Evolutionary conservation across 1,140 invertebrate genomes (phyloP).

Genomic region (Drosophila sechellia): DNA sequence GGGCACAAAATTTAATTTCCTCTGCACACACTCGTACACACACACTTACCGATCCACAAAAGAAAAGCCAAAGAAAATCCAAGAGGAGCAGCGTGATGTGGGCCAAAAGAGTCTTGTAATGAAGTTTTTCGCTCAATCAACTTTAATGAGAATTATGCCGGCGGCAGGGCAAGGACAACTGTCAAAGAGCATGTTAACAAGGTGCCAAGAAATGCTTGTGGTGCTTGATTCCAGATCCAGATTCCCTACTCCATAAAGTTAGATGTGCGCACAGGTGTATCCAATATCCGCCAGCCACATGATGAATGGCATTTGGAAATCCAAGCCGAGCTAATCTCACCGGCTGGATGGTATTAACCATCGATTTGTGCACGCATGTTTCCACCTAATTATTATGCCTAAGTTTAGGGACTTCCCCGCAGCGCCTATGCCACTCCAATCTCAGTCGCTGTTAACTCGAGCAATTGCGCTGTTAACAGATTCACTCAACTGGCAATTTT

Average conservation of each 20-base stretch:
- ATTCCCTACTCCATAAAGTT: background rate
- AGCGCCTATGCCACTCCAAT: constrained; percentile 1
- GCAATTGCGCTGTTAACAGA: constrained; percentile 4
- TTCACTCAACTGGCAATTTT: background rate
- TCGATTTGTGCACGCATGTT: constrained; percentile 33
- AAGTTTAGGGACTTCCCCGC: constrained; percentile 13
- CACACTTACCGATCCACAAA: background rate
- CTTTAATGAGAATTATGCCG: constrained; percentile 76
- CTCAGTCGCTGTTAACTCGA: constrained; percentile 9
- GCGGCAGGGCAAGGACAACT: constrained; percentile 50
- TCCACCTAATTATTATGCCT: constrained; percentile 17
- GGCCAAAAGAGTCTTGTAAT: constrained; percentile 49
- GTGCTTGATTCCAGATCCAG: constrained; percentile 2
- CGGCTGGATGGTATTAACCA: constrained; percentile 18
- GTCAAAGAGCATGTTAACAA: constrained; percentile 75
- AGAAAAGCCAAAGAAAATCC: constrained; percentile 8
- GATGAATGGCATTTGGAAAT: constrained; percentile 36
- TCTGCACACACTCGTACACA: constrained; percentile 21
- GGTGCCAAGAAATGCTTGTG: constrained; percentile 57
- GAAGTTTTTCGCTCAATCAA: constrained; percentile 82
- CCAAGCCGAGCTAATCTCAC: constrained; percentile 5
- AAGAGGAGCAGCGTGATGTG: background rate
- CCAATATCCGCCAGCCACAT: constrained; percentile 30
- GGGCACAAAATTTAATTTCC: constrained; percentile 78
- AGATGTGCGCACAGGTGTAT: constrained; percentile 25